phyloP scores from a whole-genome alignment of 2,113 vertebrate genomes.

The Seriola rivoliana region DNA sequence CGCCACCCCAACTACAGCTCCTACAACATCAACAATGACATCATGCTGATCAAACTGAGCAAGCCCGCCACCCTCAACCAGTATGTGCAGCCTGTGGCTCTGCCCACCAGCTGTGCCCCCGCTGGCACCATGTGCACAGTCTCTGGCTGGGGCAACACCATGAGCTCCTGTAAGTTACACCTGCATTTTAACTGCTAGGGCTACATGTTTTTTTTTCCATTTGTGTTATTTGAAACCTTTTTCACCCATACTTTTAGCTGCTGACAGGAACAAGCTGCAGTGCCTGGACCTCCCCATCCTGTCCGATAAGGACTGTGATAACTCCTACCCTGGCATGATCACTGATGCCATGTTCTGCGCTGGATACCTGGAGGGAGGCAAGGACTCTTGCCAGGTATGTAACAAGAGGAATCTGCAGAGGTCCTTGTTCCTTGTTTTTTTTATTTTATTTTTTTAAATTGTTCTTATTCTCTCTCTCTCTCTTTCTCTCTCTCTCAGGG shows the following conservation, averaged over 20 bases:
- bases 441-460: too few species aligned
- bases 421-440: too few species aligned
- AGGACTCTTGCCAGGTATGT: slow-evolving; percentile 89
- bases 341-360: slow-evolving; percentile 88
- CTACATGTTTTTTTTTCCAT: too few species aligned
- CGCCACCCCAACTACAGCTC: slow-evolving; percentile 77
- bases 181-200: too few species aligned
- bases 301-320: slow-evolving; percentile 78
- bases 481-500: too few species aligned
- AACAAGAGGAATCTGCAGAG: too few species aligned
- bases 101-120: slow-evolving; percentile 78
- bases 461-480: too few species aligned
- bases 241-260: neutral
- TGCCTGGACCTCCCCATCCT: slow-evolving; percentile 87
- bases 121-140: slow-evolving; percentile 86
- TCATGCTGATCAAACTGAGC: slow-evolving; percentile 88
- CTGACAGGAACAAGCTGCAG: slow-evolving; percentile 77
- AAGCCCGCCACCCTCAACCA: slow-evolving; percentile 65
- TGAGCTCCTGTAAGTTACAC: slow-evolving; percentile 78
- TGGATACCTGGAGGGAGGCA: slow-evolving; percentile 88
- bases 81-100: slow-evolving; percentile 77
- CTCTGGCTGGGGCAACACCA: slow-evolving; percentile 90
- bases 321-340: slow-evolving; percentile 87
- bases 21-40: slow-evolving; percentile 79
- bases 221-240: too few species aligned